phyloP scores from a whole-genome alignment of 2,113 vertebrate species.

The Epinephelus fuscoguttatus region DNA sequence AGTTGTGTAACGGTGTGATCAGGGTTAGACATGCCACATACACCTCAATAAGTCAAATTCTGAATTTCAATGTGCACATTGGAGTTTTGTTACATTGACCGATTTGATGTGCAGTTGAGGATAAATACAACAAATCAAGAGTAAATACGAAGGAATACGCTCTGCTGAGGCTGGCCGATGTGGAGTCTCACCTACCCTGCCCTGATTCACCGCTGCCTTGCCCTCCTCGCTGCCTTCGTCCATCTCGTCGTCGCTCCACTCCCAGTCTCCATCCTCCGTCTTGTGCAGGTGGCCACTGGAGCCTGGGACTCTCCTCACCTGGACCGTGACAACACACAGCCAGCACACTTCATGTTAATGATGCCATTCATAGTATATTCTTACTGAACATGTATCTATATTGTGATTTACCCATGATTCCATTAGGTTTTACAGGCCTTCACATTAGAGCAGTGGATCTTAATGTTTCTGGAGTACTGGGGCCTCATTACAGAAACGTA shows the following conservation, averaged over 20 bases:
- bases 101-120: background rate
- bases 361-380: background rate
- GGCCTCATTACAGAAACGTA: too few species aligned
- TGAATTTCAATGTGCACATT: background rate
- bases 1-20: constrained; percentile 18
- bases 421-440: constrained; percentile 12
- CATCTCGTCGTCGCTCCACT: constrained; percentile 99
- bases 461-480: too few species aligned
- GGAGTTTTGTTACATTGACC: background rate
- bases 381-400: background rate
- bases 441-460: background rate
- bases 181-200: constrained; percentile 87
- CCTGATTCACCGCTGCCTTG: constrained; percentile 93
- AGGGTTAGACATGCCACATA: constrained; percentile 41
- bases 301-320: constrained; percentile 96
- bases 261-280: constrained; percentile 98
- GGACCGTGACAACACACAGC: constrained; percentile 31
- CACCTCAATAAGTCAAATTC: background rate
- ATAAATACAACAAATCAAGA: background rate
- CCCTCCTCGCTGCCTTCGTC: constrained; percentile 95
- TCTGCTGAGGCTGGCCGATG: background rate
- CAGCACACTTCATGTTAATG: constrained; percentile 9
- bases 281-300: constrained; percentile 98
- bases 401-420: constrained; percentile 22
- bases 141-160: background rate